Percentiles rank a stretch among this genome's conserved stretches.
Conservation (phyloP, 2,113 vertebrate genomes). For the Pavo muticus region DNA sequence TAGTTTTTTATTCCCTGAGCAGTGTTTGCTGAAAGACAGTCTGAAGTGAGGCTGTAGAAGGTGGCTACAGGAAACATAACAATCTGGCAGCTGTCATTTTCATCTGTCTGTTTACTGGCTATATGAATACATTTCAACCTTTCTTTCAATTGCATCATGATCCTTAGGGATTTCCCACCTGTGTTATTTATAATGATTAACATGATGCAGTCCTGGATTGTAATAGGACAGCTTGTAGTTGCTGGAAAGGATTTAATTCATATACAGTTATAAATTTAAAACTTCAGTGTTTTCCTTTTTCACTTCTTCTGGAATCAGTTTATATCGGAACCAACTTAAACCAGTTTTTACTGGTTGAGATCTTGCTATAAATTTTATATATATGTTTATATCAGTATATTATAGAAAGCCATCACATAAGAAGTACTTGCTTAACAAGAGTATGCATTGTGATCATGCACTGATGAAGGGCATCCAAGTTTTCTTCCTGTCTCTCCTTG, state of each 20-base stretch:
- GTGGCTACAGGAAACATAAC: background rate
- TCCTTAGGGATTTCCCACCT: background rate
- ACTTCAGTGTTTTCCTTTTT: background rate
- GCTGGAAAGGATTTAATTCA: background rate
- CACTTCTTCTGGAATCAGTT: background rate
- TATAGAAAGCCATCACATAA: background rate
- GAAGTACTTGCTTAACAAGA: background rate
- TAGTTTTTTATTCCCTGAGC: background rate
- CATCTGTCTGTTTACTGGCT: background rate
- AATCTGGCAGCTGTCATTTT: background rate
- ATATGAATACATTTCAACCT: background rate
- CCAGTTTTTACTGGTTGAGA: background rate
- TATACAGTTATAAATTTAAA: background rate
- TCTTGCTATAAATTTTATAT: background rate
- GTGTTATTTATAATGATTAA: background rate
- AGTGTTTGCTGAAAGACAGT: background rate
- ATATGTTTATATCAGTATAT: background rate
- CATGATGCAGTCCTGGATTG: background rate
- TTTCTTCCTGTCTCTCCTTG: background rate
- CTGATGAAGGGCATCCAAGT: background rate
- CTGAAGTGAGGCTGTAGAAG: background rate
- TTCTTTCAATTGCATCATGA: background rate
- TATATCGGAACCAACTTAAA: background rate
- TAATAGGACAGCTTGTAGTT: background rate
- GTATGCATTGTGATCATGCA: background rate